A percentile compares a stretch with the other conserved stretches of the same genome.
Conservation (phyloP, 1,140 invertebrate genomes). For the Chelonus insularis region DNA sequence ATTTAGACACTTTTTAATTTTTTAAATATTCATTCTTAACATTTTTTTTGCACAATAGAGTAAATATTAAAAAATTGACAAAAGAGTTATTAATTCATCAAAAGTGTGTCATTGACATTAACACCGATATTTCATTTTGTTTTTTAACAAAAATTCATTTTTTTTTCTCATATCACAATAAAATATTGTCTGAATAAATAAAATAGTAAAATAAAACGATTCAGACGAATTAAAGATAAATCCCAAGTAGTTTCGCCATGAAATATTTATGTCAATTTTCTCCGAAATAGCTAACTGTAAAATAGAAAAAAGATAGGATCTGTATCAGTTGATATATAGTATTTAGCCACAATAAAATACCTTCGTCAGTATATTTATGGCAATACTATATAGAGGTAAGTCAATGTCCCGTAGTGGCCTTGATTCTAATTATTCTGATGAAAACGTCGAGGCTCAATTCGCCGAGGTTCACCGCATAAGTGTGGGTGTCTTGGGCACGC, state of each 20-base stretch:
- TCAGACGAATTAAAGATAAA: background rate
- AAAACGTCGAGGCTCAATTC: conserved; percentile 25
- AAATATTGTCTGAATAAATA: too few relatives aligned
- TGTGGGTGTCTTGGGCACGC: conserved; percentile 22
- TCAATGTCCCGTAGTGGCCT: conserved; percentile 38
- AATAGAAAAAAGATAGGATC: background rate
- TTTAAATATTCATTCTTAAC: too few relatives aligned
- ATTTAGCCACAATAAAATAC: conserved; percentile 24
- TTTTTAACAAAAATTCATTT: too few relatives aligned
- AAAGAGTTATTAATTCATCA: too few relatives aligned
- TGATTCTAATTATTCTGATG: conserved; percentile 40
- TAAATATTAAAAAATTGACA: too few relatives aligned
- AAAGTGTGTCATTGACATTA: too few relatives aligned
- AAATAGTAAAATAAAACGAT: too few relatives aligned
- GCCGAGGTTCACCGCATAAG: conserved; percentile 25
- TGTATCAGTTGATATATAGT: conserved; percentile 2
- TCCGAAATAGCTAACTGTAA: background rate
- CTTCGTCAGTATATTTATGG: background rate
- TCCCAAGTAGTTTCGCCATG: background rate
- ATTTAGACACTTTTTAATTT: too few relatives aligned
- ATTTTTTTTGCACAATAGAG: too few relatives aligned
- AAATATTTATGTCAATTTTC: background rate
- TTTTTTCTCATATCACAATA: too few relatives aligned
- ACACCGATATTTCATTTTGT: too few relatives aligned
- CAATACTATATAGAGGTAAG: conserved; percentile 32